phyloP scores from a whole-genome alignment of 2,888 invertebrate genomes.

The Drosophila fungiperda region DNA sequence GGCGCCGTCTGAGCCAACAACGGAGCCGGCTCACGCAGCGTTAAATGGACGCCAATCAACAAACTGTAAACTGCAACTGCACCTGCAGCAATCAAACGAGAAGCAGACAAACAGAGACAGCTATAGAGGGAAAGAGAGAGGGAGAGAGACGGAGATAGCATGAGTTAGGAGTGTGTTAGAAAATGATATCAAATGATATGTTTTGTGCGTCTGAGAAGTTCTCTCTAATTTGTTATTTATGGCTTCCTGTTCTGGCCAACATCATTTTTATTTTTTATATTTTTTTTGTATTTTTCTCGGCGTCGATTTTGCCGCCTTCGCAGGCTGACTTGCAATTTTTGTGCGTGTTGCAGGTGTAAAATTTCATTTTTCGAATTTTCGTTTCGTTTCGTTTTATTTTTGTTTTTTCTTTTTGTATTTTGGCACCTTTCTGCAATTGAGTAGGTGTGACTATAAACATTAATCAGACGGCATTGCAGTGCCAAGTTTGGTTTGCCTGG shows the following conservation, averaged over 20 bases:
- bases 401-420: conserved; percentile 35
- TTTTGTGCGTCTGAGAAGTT: conserved; percentile 50
- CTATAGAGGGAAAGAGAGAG: background rate
- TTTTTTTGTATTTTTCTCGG: conserved; percentile 10
- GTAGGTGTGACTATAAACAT: conserved; percentile 75
- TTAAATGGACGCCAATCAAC: conserved; percentile 76
- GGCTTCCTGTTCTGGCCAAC: conserved; percentile 66
- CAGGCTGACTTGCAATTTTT: conserved; percentile 69
- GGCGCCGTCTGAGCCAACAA: conserved; percentile 56
- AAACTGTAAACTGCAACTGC: conserved; percentile 51
- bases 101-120: conserved; percentile 4
- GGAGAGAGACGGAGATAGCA: conserved; percentile 2
- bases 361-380: conserved; percentile 23
- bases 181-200: conserved; percentile 77
- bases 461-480: conserved; percentile 62
- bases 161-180: conserved; percentile 59
- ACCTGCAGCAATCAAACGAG: conserved; percentile 61
- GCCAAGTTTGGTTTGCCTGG: conserved; percentile 19
- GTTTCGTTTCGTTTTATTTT: conserved; percentile 7
- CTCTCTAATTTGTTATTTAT: conserved; percentile 78
- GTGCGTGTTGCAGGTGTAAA: conserved; percentile 75
- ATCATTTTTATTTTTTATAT: background rate
- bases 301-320: conserved; percentile 26
- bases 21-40: conserved; percentile 71
- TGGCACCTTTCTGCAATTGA: conserved; percentile 68